Conservation (phyloP, 1,140 invertebrate genomes). For the Parasteatoda tepidariorum region DNA sequence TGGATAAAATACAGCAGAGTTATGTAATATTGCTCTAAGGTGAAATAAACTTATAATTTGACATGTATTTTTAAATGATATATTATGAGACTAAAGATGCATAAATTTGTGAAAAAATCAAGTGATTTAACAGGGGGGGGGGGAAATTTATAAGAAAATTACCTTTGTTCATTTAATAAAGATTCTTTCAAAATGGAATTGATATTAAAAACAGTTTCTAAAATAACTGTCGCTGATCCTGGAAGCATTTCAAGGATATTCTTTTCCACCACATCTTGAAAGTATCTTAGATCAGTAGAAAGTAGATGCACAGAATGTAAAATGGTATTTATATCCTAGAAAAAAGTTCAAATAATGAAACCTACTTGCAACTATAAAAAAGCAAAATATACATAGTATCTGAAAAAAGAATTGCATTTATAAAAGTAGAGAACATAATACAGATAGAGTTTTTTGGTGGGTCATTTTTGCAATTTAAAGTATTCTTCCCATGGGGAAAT, state of each 20-base stretch:
- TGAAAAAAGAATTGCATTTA: background rate
- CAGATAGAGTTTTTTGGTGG: too few relatives aligned
- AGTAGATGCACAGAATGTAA: conserved; percentile 54
- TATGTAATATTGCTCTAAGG: too few relatives aligned
- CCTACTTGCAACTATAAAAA: too few relatives aligned
- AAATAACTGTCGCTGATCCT: conserved; percentile 89
- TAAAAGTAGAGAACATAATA: background rate
- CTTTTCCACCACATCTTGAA: conserved; percentile 90
- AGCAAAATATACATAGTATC: background rate
- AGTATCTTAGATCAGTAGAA: conserved; percentile 81
- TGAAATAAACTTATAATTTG: too few relatives aligned
- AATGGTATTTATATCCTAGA: conserved; percentile 54
- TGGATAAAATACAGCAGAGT: too few relatives aligned
- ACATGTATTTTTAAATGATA: too few relatives aligned
- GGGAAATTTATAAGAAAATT: too few relatives aligned
- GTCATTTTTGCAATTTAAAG: too few relatives aligned
- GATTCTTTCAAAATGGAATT: conserved; percentile 79
- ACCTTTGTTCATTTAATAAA: conserved; percentile 80
- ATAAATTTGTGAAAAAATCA: too few relatives aligned
- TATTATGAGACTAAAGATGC: too few relatives aligned
- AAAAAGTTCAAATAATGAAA: conserved; percentile 16
- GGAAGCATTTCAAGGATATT: conserved; percentile 92
- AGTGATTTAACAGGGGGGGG: too few relatives aligned
- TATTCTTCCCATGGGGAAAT: too few relatives aligned
- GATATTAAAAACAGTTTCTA: conserved; percentile 90